Evolutionary conservation across 2,888 invertebrate species (phyloP).

Genomic region (Argyresthia albistria): DNA sequence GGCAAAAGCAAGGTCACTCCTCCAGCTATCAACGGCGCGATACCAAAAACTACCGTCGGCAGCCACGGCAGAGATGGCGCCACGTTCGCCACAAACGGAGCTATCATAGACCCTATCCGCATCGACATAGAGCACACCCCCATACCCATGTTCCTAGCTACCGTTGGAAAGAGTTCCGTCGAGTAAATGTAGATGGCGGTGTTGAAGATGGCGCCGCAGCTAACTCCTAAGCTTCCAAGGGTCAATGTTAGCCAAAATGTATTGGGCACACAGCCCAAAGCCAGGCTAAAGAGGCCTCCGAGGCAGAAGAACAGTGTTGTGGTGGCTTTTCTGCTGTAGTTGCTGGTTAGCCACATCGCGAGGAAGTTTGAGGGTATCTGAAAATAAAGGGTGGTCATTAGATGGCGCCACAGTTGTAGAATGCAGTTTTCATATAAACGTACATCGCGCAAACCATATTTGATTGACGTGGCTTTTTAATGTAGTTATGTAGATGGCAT

Average conservation of each 20-base stretch:
- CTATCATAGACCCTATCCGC: slow-evolving; percentile 86
- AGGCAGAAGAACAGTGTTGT: slow-evolving; percentile 71
- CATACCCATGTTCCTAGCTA: slow-evolving; percentile 88
- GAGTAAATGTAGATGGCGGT: slow-evolving; percentile 88
- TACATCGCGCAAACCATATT: too few species aligned
- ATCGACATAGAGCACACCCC: slow-evolving; percentile 89
- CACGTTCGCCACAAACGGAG: slow-evolving; percentile 84
- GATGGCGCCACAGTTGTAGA: too few species aligned
- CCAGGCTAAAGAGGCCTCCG: slow-evolving; percentile 74
- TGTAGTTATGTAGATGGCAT: too few species aligned
- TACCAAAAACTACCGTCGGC: slow-evolving; percentile 81
- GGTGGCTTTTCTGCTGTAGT: slow-evolving; percentile 77
- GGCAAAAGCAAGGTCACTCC: slow-evolving; percentile 77
- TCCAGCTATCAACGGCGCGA: slow-evolving; percentile 76
- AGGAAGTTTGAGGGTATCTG: slow-evolving; percentile 71
- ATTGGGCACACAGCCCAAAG: slow-evolving; percentile 68
- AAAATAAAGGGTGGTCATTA: background rate
- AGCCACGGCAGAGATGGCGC: slow-evolving; percentile 67
- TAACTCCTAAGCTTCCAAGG: slow-evolving; percentile 81
- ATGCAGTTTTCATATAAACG: too few species aligned
- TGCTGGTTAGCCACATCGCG: slow-evolving; percentile 72
- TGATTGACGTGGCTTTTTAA: too few species aligned
- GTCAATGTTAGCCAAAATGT: slow-evolving; percentile 69
- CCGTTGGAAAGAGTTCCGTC: slow-evolving; percentile 91
- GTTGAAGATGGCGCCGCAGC: slow-evolving; percentile 84